Base-by-base conservation (phyloP, 92 coral and sea anemone species). In the Epizoanthus rinbou region DNA sequence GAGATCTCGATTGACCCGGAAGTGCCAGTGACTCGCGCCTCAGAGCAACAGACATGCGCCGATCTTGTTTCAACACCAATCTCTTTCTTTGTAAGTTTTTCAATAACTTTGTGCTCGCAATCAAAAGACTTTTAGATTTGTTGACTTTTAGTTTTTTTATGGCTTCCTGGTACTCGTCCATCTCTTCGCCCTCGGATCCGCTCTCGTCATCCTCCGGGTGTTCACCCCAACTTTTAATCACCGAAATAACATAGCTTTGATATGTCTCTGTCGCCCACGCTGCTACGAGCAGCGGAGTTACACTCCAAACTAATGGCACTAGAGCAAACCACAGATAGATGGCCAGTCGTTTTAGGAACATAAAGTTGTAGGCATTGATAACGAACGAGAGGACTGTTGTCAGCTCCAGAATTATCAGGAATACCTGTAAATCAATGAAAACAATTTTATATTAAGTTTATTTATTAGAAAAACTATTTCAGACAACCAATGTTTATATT, bases 241-340 rank as follows among this genome's bases (percentile, higher is more conserved):
- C 98, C 74, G 97, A 85, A 8, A 84, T 84, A 25, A 93, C 98
- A 75, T 93, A 95, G 54, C 93, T 92, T 66, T 91, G 97, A 58
- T 93, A 91, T 23, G 94, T 95, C 66, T 95, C 98, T 56, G 98
- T 95, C 52, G 97, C 98, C 98, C 98, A 95, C 86, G 98, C 98
- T 82, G 97, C 98, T 37, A 95, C 53, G 53, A 90, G 89, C 90
- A 95, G 93, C 89, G 97, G 98, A 57, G 91, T 87, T 75, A 90
- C 95, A 60, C 94, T 93, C 98, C 98, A 95, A 24, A 95, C 80
- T 89, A 91, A 78, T 68, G 98, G 98, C 37, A 95, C 93, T 10
- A 95, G 73, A 8, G 98, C 97, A 59, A 95, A 95, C 97, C 97
- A 95, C 53, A 95, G 86, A 57, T 95, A 95, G 64, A 95, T 82